Evolutionary conservation across 2,113 vertebrate species (phyloP).

Genomic region (Camelus dromedarius): DNA sequence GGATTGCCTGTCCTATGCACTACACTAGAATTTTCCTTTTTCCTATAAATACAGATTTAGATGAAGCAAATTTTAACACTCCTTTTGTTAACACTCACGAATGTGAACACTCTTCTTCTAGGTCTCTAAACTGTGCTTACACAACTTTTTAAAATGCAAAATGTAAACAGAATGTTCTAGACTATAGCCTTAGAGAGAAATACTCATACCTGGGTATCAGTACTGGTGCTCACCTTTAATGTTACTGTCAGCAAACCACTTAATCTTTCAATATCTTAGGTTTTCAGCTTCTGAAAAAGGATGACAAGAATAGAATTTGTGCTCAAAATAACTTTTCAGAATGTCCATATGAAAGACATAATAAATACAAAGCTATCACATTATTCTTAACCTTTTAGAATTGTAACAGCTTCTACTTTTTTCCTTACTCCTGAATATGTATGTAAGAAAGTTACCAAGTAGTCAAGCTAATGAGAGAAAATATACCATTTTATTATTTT

Average conservation of each 20-base stretch:
- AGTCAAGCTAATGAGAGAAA: constrained; percentile 20
- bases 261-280: not conserved
- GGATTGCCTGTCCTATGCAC: constrained; percentile 66
- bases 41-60: not conserved
- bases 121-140: constrained; percentile 51
- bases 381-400: constrained; percentile 10
- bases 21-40: constrained; percentile 71
- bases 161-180: not conserved
- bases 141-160: not conserved
- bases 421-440: not conserved
- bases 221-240: not conserved
- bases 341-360: not conserved
- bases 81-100: not conserved
- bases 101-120: not conserved
- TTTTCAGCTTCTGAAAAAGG: constrained; percentile 42
- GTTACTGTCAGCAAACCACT: constrained; percentile 14
- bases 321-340: not conserved
- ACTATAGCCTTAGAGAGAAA: not conserved
- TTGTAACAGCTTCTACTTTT: not conserved
- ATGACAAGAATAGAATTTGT: not conserved
- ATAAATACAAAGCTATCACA: not conserved
- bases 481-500: not conserved
- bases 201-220: not conserved
- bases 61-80: constrained; percentile 1
- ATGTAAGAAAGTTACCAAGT: not conserved